A percentile compares a stretch with the other conserved stretches of the same genome.
These are phyloP conservation scores for Clavelina lepadiformis DNA, from an alignment of 23 tunicate genomes.

Conservation along the genomic window DNA sequence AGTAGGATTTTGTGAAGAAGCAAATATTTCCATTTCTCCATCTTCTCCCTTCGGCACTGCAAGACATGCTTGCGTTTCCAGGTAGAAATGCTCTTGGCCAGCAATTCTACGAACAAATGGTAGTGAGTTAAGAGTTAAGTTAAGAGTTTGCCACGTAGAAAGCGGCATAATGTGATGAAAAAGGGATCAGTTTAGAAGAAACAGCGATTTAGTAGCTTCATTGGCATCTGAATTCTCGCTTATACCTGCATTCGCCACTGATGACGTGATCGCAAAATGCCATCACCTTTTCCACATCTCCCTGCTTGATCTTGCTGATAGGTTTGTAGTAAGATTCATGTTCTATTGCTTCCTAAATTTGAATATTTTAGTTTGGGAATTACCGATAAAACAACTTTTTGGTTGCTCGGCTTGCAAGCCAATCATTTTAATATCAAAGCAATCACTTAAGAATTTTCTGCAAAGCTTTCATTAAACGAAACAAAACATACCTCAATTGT, in stretches of 20 bases:
- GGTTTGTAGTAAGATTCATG: conserved; percentile 46
- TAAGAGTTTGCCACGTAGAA: no score
- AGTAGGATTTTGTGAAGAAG: conserved; percentile 63
- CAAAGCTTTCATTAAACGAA: background rate
- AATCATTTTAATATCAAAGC: no score
- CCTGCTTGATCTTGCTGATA: conserved; percentile 9
- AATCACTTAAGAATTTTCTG: no score
- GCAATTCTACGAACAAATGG: no score
- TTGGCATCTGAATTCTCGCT: no score
- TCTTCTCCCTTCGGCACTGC: conserved; percentile 72
- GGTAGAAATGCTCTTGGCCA: conserved; percentile 89
- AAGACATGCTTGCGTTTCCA: conserved; percentile 81
- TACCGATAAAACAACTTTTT: no score
- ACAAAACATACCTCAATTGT: conserved; percentile 66
- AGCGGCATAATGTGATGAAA: no score
- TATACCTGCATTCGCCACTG: conserved; percentile 52
- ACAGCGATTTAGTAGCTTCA: no score
- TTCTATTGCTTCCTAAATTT: conserved; percentile 84
- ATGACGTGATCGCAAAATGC: conserved; percentile 52
- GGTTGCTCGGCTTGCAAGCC: no score
- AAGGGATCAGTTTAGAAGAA: no score
- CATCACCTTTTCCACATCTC: conserved; percentile 58
- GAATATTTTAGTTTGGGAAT: no score
- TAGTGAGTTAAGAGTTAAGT: no score
- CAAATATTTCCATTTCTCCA: conserved; percentile 74